A percentile compares a stretch with the other conserved stretches of the same genome.
phyloP scores from a whole-genome alignment of 2,113 vertebrate species.

The Clupea harengus region DNA sequence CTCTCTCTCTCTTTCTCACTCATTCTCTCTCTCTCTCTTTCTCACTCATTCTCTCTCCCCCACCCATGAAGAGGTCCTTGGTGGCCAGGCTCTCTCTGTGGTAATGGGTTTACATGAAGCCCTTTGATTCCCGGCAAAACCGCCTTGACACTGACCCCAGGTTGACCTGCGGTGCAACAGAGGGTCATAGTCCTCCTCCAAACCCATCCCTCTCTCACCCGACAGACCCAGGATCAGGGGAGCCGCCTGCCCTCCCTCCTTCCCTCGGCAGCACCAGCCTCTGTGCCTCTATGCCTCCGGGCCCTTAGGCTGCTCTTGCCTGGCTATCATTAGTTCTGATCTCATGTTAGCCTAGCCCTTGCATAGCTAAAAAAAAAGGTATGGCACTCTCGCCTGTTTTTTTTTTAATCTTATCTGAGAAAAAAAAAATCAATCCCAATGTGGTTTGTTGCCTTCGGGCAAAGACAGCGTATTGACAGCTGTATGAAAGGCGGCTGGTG shows the following conservation, averaged over 20 bases:
- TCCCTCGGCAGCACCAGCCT: background rate
- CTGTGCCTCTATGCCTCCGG: background rate
- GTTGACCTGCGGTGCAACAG: background rate
- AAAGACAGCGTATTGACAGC: background rate
- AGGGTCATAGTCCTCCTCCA: background rate
- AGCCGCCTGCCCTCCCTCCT: background rate
- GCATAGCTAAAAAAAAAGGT: background rate
- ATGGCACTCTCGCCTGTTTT: background rate
- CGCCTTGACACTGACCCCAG: background rate
- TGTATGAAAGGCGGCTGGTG: background rate
- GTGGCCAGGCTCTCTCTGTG: background rate
- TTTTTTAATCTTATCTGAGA: background rate
- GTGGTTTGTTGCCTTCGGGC: background rate
- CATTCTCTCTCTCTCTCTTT: background rate
- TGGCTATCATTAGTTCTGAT: background rate
- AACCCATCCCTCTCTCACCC: background rate
- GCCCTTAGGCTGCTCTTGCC: background rate
- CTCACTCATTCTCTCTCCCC: background rate
- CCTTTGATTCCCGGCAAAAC: background rate
- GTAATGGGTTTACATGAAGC: background rate
- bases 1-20: background rate
- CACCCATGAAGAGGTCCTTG: background rate
- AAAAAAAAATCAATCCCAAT: background rate
- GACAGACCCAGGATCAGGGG: background rate
- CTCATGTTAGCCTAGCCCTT: background rate